phyloP scores from a whole-genome alignment of 1,140 invertebrate species.

The Camponotus vicinus region DNA sequence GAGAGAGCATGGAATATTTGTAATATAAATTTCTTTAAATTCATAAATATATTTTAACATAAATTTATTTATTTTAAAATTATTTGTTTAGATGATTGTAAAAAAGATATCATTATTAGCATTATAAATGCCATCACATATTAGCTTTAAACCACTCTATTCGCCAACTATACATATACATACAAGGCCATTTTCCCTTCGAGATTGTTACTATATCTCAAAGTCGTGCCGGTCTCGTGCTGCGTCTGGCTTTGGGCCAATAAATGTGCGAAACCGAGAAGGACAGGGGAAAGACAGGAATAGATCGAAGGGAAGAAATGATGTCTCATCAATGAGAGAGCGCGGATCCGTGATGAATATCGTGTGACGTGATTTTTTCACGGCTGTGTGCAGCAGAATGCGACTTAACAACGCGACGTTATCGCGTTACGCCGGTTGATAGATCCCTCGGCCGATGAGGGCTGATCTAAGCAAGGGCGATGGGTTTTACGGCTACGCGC shows the following conservation, averaged over 20 bases:
- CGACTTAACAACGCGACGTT: background rate
- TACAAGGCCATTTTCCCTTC: background rate
- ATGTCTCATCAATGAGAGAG: slow-evolving; percentile 30
- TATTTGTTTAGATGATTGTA: background rate
- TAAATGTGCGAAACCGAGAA: slow-evolving; percentile 36
- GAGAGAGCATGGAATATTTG: background rate
- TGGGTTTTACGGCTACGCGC: background rate
- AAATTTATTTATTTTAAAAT: background rate
- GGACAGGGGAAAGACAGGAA: background rate
- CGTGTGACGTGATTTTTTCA: slow-evolving; percentile 36
- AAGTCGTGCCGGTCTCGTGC: slow-evolving; percentile 35
- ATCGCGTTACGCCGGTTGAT: background rate
- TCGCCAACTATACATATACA: background rate
- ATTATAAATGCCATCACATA: background rate
- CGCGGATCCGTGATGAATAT: slow-evolving; percentile 14
- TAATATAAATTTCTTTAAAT: background rate
- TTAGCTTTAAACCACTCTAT: background rate
- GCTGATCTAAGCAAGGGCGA: background rate
- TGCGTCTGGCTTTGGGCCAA: slow-evolving; percentile 39
- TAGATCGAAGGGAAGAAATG: slow-evolving; percentile 1
- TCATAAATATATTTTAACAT: background rate
- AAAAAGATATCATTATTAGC: background rate
- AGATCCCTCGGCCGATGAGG: background rate
- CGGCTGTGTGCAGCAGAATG: slow-evolving; percentile 21
- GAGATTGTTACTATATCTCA: slow-evolving; percentile 5